phyloP scores from a whole-genome alignment of 2,888 invertebrate genomes.

The Petrolisthes manimaculis region DNA sequence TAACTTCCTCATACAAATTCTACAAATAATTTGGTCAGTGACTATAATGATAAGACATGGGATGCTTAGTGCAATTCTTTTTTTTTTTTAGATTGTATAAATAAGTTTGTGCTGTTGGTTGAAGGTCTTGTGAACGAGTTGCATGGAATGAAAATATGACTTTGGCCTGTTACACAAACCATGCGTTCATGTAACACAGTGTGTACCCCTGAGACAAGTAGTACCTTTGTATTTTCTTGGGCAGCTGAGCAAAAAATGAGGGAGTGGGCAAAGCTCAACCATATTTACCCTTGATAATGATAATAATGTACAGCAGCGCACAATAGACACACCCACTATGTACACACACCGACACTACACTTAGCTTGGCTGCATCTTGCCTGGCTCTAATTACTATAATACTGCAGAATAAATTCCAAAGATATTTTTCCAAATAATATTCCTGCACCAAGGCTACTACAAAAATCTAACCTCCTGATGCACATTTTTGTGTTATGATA shows the following conservation, averaged over 20 bases:
- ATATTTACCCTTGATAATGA: constrained; percentile 19
- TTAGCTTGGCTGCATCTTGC: not conserved
- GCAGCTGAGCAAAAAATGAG: constrained; percentile 57
- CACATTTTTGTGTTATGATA: not conserved
- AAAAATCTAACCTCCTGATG: not conserved
- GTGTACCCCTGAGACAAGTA: constrained; percentile 62
- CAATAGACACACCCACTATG: constrained; percentile 18
- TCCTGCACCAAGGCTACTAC: constrained; percentile 29
- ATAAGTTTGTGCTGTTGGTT: constrained; percentile 53
- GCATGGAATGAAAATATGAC: constrained; percentile 55
- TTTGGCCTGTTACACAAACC: constrained; percentile 58
- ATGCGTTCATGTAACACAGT: constrained; percentile 50
- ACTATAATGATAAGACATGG: constrained; percentile 37
- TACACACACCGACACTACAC: not conserved
- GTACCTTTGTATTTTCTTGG: constrained; percentile 61
- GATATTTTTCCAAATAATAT: constrained; percentile 15
- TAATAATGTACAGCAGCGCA: constrained; percentile 25
- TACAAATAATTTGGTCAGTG: constrained; percentile 38
- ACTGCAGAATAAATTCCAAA: constrained; percentile 9
- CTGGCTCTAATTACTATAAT: constrained; percentile 15
- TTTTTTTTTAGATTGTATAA: constrained; percentile 44
- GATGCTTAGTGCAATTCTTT: constrained; percentile 27
- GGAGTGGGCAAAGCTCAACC: constrained; percentile 22
- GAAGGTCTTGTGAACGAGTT: constrained; percentile 45
- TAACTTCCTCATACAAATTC: constrained; percentile 43